Evolutionary conservation across 37 sponge, comb jelly and placozoan genomes (phyloP), one percentile per base, ranked within the genome.

Genomic region (Aphrocallistes beatrix): DNA sequence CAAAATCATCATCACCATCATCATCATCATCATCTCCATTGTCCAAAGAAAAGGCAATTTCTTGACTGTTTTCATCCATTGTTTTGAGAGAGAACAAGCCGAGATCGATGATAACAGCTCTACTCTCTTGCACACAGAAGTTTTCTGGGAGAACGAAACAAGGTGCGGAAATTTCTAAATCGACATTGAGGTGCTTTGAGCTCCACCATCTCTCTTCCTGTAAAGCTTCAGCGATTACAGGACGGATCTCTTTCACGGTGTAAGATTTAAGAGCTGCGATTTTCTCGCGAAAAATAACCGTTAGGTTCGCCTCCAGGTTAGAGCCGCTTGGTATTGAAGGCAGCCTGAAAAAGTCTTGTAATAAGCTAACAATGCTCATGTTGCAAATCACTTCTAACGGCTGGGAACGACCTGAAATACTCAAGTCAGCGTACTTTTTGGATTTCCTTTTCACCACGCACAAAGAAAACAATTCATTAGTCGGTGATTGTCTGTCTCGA

Each of bases 191-290:
- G 34, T 60, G 75, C 34, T 60, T 60, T 25, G 75, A 60, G 34
- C 75, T 60, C 75, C 75, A 60, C 75, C 75, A 60, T 13, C 75
- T 60, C 32, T 60, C 75, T 25, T 60, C 75, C n/a, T 60, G 75
- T 60, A 60, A 28, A 3, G 75, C 75, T 28, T 60, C 75, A 3
- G 75, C 75, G 3, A 60, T 60, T 25, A 60, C 75, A 60, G 75
- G 75, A 21, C 75, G 75, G 8, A 60, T 60, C n/a, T 60, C 75
- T 28, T 60, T 60, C 75, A 60, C 34, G n/a, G 75, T 60, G 75
- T 60, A 60, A 3, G 75, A 60, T 30, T 60, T 60, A 3, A 60
- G 21, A 60, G 75, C 75, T 60, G 10, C n/a, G 8, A 60, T 3
- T 28, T 60, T 60, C 34, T 60, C 75, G n/a, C 21, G 75, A 19